Base-by-base conservation (phyloP, 2,888 invertebrate species). In the Drosophila neotestacea region DNA sequence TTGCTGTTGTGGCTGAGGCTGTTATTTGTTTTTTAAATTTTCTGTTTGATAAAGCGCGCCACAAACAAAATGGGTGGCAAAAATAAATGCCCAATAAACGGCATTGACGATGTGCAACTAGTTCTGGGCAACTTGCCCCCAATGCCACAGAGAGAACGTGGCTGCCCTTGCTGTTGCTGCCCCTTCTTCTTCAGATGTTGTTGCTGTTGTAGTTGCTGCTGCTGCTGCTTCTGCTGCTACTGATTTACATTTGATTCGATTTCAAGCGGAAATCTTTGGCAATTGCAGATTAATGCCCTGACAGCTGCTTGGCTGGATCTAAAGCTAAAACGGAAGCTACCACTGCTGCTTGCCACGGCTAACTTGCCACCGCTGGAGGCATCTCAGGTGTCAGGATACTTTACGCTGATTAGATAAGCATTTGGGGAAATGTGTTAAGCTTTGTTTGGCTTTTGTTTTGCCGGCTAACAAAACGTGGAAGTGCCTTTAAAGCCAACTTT, bases 221-320 rank as follows among this genome's bases (percentile, higher is more conserved):
- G 69, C 51, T 64, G 34, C 28, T 62, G 60, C 16, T n/a, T n/a
- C n/a, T 46, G 41, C 51, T 48, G 64, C 52, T 56, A 54, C 76
- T 84, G 84, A 84, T 84, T 84, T 84, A 86, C 88, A 84, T 88
- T 84, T 84, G 84, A 84, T 84, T 86, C 86, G 88, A 86, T 88
- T 86, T 71, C 62, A 70, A 85, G 83, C 78, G 86, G 86, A 86
- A 86, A 84, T 87, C 85, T 90, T 91, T 78, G 88, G 90, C 92
- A 91, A 92, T 92, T 91, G 91, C 89, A 91, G 91, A 92, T 92
- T 92, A 92, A 92, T 91, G 92, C 89, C 80, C 81, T 88, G 88
- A 83, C 83, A 83, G 83, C 81, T 75, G 77, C 63, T 67, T 70
- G 62, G 62, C 67, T 73, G 72, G 58, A 48, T 27, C 41, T 28